Percentiles rank a stretch among this genome's conserved stretches.
These are phyloP conservation scores for Scaptomyza cyrtandrae DNA, from an alignment of 2,888 invertebrate genomes.

Conservation along the genomic window DNA sequence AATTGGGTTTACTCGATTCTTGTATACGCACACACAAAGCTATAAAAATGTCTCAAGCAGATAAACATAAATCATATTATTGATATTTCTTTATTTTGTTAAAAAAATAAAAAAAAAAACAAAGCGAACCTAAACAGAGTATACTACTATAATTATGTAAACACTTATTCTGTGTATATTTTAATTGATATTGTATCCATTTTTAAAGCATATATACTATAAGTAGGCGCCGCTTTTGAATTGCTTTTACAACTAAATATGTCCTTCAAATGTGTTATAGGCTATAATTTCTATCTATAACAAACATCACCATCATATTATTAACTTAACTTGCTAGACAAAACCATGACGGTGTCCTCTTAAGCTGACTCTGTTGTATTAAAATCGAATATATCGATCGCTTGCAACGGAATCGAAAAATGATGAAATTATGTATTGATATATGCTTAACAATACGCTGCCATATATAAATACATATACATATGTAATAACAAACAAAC, in stretches of 20 bases:
- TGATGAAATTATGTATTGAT: constrained; percentile 64
- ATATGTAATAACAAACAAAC: constrained; percentile 42
- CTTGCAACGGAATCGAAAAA: constrained; percentile 13
- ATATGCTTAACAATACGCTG: constrained; percentile 74
- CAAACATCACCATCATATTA: constrained; percentile 29
- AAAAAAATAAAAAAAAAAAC: too few species aligned
- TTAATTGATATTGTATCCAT: constrained; percentile 39
- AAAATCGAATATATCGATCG: constrained; percentile 33
- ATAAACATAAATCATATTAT: constrained; percentile 27
- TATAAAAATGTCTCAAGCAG: constrained; percentile 28
- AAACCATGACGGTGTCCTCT: constrained; percentile 45
- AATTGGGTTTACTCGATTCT: constrained; percentile 27
- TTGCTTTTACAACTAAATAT: constrained; percentile 68
- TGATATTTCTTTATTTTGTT: constrained; percentile 32
- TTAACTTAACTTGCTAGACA: constrained; percentile 36
- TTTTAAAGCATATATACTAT: constrained; percentile 52
- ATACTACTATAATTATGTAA: constrained; percentile 26
- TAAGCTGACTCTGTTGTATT: constrained; percentile 54
- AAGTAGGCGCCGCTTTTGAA: constrained; percentile 60
- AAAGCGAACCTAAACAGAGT: constrained; percentile 27
- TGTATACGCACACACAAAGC: constrained; percentile 26
- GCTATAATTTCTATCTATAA: constrained; percentile 47
- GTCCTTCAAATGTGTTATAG: constrained; percentile 72
- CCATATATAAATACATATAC: constrained; percentile 57
- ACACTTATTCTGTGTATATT: constrained; percentile 48